Conservation (phyloP, 2,888 invertebrate species). For the Ochropleura leucogaster region DNA sequence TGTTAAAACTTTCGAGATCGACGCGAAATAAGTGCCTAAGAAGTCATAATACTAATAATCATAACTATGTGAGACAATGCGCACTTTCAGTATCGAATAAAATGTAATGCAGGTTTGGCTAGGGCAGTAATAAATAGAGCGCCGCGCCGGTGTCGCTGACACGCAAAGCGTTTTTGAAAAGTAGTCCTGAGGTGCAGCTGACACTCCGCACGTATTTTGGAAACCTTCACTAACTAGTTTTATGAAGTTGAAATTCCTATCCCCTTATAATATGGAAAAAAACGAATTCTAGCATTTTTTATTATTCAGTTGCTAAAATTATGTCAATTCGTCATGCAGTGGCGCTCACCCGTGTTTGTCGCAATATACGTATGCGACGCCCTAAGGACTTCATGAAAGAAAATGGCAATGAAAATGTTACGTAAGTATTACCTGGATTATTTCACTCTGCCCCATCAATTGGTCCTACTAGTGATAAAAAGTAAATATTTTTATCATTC, state of each 20-base stretch:
- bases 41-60: neutral
- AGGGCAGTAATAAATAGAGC: neutral
- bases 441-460: neutral
- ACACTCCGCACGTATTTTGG: neutral
- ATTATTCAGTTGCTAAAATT: neutral
- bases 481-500: neutral
- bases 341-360: neutral
- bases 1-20: neutral
- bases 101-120: neutral
- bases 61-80: neutral
- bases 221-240: neutral
- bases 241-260: neutral
- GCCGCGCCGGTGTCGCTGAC: neutral
- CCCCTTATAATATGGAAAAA: neutral
- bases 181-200: neutral
- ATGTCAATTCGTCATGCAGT: neutral
- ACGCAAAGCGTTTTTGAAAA: neutral
- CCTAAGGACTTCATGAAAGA: neutral
- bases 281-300: neutral
- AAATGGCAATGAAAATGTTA: neutral
- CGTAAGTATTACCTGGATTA: neutral
- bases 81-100: neutral
- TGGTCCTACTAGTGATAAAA: neutral
- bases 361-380: neutral
- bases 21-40: neutral